Evolutionary conservation across 2,113 vertebrate genomes (phyloP).

Genomic region (Apteryx owenii): DNA sequence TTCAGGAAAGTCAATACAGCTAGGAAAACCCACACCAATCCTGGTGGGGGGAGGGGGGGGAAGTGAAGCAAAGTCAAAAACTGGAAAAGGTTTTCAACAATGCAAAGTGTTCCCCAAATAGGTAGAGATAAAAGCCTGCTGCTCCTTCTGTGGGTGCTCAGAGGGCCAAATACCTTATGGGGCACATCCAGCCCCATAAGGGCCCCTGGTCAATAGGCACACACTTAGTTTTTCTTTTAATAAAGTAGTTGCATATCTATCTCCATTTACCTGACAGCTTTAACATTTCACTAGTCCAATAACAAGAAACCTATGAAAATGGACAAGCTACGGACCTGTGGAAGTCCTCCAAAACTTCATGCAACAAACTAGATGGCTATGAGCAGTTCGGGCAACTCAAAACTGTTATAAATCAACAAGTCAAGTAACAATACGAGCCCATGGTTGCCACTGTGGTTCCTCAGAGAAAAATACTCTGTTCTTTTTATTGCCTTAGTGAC

Average conservation of each 20-base stretch:
- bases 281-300: background rate
- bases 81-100: background rate
- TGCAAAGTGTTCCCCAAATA: accelerated
- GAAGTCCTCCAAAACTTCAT: background rate
- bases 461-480: conserved; percentile 3
- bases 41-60: background rate
- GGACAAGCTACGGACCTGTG: background rate
- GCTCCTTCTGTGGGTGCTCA: background rate
- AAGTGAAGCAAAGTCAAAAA: background rate
- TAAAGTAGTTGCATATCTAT: background rate
- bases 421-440: background rate
- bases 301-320: background rate
- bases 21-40: background rate
- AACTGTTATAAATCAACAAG: conserved; percentile 22
- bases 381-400: background rate
- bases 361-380: background rate
- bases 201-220: background rate
- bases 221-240: background rate
- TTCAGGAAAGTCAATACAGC: background rate
- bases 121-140: background rate
- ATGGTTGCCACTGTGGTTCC: background rate
- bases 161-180: background rate
- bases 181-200: background rate
- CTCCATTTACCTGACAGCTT: background rate
- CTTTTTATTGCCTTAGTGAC: background rate